Evolutionary conservation across 2,113 vertebrate genomes (phyloP).

Genomic region (Gambusia holbrooki): DNA sequence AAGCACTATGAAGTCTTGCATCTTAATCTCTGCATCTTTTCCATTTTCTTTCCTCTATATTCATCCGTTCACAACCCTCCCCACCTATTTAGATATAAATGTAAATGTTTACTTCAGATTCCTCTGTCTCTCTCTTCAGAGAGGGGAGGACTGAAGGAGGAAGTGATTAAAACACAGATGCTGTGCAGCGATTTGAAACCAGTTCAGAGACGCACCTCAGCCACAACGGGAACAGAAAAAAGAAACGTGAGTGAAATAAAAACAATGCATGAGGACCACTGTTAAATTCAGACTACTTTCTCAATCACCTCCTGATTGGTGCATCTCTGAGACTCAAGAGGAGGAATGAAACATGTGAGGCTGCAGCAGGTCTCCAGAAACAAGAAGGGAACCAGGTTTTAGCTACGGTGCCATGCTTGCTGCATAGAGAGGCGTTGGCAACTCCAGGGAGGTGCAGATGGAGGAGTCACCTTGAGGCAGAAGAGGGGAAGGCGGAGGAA

Average conservation of each 20-base stretch:
- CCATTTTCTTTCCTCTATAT: not conserved
- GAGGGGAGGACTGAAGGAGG: slow-evolving; percentile 38
- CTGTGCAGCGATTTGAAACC: slow-evolving; percentile 47
- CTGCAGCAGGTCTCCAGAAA: slow-evolving; percentile 25
- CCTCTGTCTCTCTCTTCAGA: slow-evolving; percentile 20
- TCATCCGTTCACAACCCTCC: not conserved
- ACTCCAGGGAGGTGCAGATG: slow-evolving; percentile 68
- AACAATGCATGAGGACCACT: slow-evolving; percentile 2
- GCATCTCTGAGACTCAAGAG: slow-evolving; percentile 22
- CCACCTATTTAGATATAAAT: not conserved
- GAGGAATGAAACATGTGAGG: slow-evolving; percentile 33
- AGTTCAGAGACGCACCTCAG: slow-evolving; percentile 12
- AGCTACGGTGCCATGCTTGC: slow-evolving; percentile 29
- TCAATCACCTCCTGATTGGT: slow-evolving; percentile 23
- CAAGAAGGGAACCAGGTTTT: slow-evolving; percentile 26
- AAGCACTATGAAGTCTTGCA: not conserved
- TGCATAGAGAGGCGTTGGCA: slow-evolving; percentile 63
- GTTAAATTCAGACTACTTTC: not conserved
- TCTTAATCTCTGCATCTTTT: not conserved
- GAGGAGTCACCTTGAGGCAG: slow-evolving; percentile 75
- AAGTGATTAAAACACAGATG: slow-evolving; percentile 66
- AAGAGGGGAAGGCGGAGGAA: slow-evolving; percentile 40
- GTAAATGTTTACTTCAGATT: not conserved
- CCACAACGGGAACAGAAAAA: slow-evolving; percentile 2
- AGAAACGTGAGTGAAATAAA: slow-evolving; percentile 21